phyloP scores from a whole-genome alignment of 2,113 vertebrate species.

The Spheniscus mendiculus region DNA sequence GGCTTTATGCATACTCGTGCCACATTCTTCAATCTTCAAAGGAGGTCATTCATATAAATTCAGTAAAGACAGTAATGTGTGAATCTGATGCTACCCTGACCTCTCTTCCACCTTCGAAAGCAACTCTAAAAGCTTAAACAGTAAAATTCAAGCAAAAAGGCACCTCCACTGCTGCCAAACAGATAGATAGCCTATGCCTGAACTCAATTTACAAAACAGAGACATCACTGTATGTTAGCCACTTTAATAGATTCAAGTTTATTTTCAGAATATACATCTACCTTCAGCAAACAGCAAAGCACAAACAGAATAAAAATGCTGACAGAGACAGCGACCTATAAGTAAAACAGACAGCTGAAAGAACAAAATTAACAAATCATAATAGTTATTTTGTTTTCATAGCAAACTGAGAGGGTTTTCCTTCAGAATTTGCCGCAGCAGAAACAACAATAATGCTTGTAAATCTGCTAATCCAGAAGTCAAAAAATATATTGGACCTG shows the following conservation, averaged over 20 bases:
- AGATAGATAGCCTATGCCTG: conserved; percentile 81
- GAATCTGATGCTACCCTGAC: conserved; percentile 80
- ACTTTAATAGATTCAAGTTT: conserved; percentile 81
- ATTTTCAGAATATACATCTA: conserved; percentile 80
- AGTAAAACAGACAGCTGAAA: conserved; percentile 35
- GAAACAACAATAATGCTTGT: not conserved
- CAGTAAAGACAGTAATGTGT: conserved; percentile 83
- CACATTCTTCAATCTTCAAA: conserved; percentile 78
- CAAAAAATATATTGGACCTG: not conserved
- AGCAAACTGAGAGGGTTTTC: not conserved
- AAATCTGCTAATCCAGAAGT: conserved; percentile 28
- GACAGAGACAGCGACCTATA: conserved; percentile 40
- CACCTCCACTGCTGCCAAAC: conserved; percentile 77
- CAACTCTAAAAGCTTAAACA: conserved; percentile 79
- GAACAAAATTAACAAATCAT: conserved; percentile 38
- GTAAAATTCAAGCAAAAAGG: conserved; percentile 79
- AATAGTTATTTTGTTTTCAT: not conserved
- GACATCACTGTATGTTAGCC: conserved; percentile 80
- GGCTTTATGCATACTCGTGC: conserved; percentile 61
- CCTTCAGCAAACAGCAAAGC: conserved; percentile 68
- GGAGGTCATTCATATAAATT: conserved; percentile 84
- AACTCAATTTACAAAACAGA: conserved; percentile 85
- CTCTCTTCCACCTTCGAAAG: conserved; percentile 74
- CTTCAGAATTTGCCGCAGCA: not conserved
- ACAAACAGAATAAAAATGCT: conserved; percentile 70